Evolutionary conservation across 2,797 vertebrate species (phyloP), one percentile per base, ranked within the genome.

Genomic region (Darevskia nairensis): DNA sequence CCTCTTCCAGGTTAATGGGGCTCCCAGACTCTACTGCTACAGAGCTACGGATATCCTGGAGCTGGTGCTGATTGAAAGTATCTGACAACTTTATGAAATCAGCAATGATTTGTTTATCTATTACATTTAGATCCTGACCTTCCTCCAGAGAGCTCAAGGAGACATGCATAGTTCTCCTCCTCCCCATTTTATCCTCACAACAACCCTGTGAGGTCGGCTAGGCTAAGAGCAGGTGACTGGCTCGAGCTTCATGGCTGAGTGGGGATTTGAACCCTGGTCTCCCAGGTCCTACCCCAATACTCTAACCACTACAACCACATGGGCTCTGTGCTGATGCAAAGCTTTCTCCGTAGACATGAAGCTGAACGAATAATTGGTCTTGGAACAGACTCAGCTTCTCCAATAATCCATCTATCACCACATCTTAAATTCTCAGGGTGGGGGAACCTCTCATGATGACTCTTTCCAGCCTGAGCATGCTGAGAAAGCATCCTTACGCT

Each of bases 331-430:
- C 39, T 85, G 55, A 74, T 74, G 50, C 39, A 64, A 55, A 80
- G 6, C 68, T 15, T 80, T 84, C 50, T 66, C 80, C n/a, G n/a
- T 59, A 69, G 81, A 78, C 35, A 27, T 29, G 59, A 66, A 64
- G 69, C 25, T 50, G 27, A 35, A 35, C 61, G 74, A 44, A 74
- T 72, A 74, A 89, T 80, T 89, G 66, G 23, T 74, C 68, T 89
- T 59, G 41, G 41, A 80, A 85, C 83, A 74, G 55, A 85, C 9
- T 85, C 69, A 80, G 83, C 59, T 85, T 44, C 39, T 85, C 77
- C 69, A 80, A 79, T 71, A 83, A 77, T 69, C 27, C 81, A 6
- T 77, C 64, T 59, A 17, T 77, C 87, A 78, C 3, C 46, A 21
- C 8, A 55, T 87, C 78, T 81, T 87, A 29, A 81, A 17, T 80